A percentile compares a stretch with the other conserved stretches of the same genome.
Evolutionary conservation across 1,140 invertebrate genomes (phyloP).

Genomic region (Neocloeon triangulifer): DNA sequence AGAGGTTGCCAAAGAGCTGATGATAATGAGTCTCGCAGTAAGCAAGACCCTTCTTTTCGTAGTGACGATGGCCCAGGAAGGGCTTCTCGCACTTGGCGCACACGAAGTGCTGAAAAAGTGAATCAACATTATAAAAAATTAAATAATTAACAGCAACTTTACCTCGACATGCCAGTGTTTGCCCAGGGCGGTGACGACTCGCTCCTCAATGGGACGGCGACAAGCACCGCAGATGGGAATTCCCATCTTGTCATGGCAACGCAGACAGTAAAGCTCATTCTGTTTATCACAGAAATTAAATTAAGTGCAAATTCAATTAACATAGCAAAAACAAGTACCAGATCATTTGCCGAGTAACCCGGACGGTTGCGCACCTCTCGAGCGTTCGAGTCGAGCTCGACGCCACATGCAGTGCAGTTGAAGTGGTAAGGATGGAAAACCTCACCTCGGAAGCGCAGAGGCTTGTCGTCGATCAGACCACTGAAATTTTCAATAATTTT

Average conservation of each 20-base stretch:
- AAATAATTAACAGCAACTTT: too few relatives aligned
- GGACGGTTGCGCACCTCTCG: constrained; percentile 80
- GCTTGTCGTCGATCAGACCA: constrained; percentile 89
- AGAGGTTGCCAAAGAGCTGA: constrained; percentile 94
- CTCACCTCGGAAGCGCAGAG: constrained; percentile 86
- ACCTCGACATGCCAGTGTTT: constrained; percentile 99
- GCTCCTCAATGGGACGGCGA: constrained; percentile 84
- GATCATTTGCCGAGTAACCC: constrained; percentile 74
- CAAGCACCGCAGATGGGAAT: constrained; percentile 94
- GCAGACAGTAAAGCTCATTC: constrained; percentile 90
- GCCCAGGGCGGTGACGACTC: constrained; percentile 89
- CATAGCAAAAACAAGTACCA: constrained; percentile 23
- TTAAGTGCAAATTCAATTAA: neutral
- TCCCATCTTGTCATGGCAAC: constrained; percentile 99
- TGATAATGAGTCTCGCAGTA: constrained; percentile 99
- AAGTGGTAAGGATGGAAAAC: constrained; percentile 99
- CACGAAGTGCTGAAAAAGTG: constrained; percentile 99
- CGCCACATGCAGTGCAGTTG: constrained; percentile 79
- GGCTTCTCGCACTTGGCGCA: constrained; percentile 99
- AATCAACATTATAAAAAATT: too few relatives aligned
- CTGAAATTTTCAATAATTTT: constrained; percentile 29
- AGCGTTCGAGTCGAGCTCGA: constrained; percentile 73
- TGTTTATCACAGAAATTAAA: constrained; percentile 18
- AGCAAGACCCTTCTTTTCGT: constrained; percentile 94
- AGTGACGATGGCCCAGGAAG: constrained; percentile 95